Evolutionary conservation across 2,888 invertebrate genomes (phyloP).

Genomic region (Mellilla xanthometata): DNA sequence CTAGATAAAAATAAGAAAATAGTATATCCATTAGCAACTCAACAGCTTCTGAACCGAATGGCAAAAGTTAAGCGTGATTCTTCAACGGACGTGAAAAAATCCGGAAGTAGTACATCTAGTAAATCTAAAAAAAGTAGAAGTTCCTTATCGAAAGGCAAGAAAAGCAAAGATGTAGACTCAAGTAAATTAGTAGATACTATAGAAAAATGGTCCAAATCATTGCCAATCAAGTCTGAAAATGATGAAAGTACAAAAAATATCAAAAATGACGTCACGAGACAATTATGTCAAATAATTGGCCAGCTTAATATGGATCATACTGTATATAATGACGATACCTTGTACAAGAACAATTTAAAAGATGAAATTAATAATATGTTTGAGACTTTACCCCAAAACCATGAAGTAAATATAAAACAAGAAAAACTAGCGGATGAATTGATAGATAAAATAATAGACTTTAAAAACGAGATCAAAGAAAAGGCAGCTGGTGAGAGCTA

Average conservation of each 20-base stretch:
- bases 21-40: slow-evolving; percentile 37
- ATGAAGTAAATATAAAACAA: slow-evolving; percentile 37
- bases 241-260: slow-evolving; percentile 31
- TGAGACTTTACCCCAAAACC: slow-evolving; percentile 39
- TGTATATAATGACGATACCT: slow-evolving; percentile 43
- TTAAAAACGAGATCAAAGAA: slow-evolving; percentile 42
- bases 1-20: slow-evolving; percentile 42
- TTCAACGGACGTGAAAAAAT: slow-evolving; percentile 4
- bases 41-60: slow-evolving; percentile 52
- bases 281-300: slow-evolving; percentile 52
- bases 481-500: slow-evolving; percentile 49
- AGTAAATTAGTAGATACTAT: slow-evolving; percentile 45
- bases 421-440: slow-evolving; percentile 41
- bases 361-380: slow-evolving; percentile 50
- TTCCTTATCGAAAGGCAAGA: neutral
- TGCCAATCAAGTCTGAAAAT: slow-evolving; percentile 44
- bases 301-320: slow-evolving; percentile 49
- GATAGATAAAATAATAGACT: slow-evolving; percentile 43
- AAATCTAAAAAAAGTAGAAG: slow-evolving; percentile 4
- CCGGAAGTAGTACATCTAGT: neutral
- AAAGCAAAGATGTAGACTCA: slow-evolving; percentile 28
- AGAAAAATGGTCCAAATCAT: slow-evolving; percentile 52
- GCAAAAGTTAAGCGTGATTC: slow-evolving; percentile 33
- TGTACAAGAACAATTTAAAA: slow-evolving; percentile 45
- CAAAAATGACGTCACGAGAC: slow-evolving; percentile 45